Percentiles rank a stretch among this genome's conserved stretches.
Conservation (phyloP, 2,113 vertebrate genomes). For the Campylomormyrus numenius region DNA sequence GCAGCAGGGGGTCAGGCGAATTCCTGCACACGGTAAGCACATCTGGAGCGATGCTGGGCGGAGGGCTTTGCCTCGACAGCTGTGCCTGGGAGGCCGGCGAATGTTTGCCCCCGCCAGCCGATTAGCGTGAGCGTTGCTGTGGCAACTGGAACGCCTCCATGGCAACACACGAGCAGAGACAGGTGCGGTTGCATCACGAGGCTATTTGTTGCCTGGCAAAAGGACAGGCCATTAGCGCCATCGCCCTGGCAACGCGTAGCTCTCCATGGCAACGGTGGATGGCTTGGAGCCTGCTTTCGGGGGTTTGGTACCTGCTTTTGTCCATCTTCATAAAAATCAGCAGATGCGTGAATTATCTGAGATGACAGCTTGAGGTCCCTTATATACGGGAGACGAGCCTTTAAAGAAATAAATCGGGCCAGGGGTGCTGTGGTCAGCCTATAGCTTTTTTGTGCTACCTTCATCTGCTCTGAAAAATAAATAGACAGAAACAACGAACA, state of each 20-base stretch:
- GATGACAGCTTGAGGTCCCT: constrained; percentile 51
- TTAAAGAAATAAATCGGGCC: constrained; percentile 28
- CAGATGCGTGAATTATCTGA: constrained; percentile 42
- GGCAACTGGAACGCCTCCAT: constrained; percentile 58
- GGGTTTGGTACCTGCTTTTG: constrained; percentile 43
- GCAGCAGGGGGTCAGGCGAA: constrained; percentile 55
- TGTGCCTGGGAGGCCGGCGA: constrained; percentile 56
- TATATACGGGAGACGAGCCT: constrained; percentile 44
- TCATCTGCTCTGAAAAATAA: constrained; percentile 7
- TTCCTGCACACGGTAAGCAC: constrained; percentile 74
- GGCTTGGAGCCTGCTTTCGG: constrained; percentile 57
- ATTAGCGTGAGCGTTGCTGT: constrained; percentile 51
- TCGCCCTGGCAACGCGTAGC: constrained; percentile 77
- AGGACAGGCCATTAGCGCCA: constrained; percentile 78
- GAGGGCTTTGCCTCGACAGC: constrained; percentile 48
- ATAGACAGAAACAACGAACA: not conserved
- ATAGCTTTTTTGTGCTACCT: not conserved
- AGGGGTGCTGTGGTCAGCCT: not conserved
- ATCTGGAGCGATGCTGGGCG: constrained; percentile 58
- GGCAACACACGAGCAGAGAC: constrained; percentile 57
- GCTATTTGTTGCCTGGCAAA: constrained; percentile 72
- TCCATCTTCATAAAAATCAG: constrained; percentile 46
- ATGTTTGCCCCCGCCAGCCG: constrained; percentile 44
- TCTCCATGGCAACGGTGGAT: constrained; percentile 71
- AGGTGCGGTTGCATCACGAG: constrained; percentile 71